These are phyloP conservation scores for Mobula birostris DNA, from an alignment of 2,113 vertebrate species.

Conservation along the genomic window DNA sequence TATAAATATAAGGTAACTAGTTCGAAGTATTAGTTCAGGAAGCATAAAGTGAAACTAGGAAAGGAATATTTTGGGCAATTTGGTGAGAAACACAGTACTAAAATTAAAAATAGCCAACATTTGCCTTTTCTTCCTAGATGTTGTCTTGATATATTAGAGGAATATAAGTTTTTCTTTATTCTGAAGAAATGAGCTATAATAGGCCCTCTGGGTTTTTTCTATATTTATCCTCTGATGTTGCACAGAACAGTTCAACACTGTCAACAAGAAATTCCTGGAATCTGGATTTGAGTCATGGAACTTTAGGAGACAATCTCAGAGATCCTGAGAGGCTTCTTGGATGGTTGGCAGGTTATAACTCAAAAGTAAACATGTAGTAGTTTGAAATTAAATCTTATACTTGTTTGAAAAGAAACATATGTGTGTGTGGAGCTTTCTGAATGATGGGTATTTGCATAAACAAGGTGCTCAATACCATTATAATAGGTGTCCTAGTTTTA, in stretches of 20 bases:
- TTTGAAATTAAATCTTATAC: background rate
- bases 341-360: constrained; percentile 9
- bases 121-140: background rate
- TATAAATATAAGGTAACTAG: background rate
- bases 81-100: background rate
- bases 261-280: constrained; percentile 1
- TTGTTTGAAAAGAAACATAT: background rate
- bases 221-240: background rate
- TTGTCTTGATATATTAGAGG: background rate
- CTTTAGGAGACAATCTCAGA: background rate
- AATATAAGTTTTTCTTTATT: background rate
- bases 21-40: background rate
- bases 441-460: background rate
- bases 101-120: background rate
- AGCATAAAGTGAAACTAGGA: background rate
- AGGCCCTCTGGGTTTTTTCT: background rate
- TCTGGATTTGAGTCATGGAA: background rate
- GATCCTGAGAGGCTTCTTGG: background rate
- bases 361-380: background rate
- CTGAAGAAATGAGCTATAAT: background rate
- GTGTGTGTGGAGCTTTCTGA: background rate
- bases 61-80: background rate
- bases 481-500: background rate
- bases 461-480: background rate
- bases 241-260: background rate